phyloP scores from a whole-genome alignment of 2,888 invertebrate genomes.

The Arrhopalites spinosus region DNA sequence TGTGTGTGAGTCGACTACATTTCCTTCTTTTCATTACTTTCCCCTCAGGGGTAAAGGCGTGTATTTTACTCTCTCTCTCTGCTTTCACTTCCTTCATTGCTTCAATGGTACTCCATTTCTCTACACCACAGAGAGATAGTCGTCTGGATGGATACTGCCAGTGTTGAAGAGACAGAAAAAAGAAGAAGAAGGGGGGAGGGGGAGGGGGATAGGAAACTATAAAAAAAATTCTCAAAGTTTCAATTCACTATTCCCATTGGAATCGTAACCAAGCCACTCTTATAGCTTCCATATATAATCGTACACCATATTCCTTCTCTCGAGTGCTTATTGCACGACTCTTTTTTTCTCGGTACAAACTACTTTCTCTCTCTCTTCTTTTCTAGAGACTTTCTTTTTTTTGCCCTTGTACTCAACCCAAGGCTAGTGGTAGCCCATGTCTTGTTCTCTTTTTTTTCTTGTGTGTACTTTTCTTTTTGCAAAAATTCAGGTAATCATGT shows the following conservation, averaged over 20 bases:
- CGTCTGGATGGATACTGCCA: background rate
- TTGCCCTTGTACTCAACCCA: background rate
- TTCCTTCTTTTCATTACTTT: too few relatives aligned
- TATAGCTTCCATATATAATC: conserved; percentile 20
- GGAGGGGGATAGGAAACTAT: background rate
- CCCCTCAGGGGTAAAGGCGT: too few relatives aligned
- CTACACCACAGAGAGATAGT: background rate
- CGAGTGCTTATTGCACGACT: background rate
- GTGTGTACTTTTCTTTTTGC: background rate
- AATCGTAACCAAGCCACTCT: conserved; percentile 30
- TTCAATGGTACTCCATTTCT: background rate
- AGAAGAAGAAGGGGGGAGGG: background rate
- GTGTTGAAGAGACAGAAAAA: background rate
- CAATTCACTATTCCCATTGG: conserved; percentile 37
- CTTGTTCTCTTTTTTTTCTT: background rate
- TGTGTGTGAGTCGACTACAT: too few relatives aligned
- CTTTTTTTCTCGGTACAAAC: background rate
- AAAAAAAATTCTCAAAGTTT: conserved; percentile 34
- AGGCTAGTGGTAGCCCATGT: background rate
- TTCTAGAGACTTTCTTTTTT: background rate
- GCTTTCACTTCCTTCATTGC: background rate
- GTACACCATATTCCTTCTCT: background rate
- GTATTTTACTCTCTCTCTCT: background rate
- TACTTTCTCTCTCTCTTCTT: background rate
- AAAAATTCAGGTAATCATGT: background rate